These are phyloP conservation scores for Schizopygopsis pylzovi DNA, from an alignment of 2,797 vertebrate species.

Conservation along the genomic window DNA sequence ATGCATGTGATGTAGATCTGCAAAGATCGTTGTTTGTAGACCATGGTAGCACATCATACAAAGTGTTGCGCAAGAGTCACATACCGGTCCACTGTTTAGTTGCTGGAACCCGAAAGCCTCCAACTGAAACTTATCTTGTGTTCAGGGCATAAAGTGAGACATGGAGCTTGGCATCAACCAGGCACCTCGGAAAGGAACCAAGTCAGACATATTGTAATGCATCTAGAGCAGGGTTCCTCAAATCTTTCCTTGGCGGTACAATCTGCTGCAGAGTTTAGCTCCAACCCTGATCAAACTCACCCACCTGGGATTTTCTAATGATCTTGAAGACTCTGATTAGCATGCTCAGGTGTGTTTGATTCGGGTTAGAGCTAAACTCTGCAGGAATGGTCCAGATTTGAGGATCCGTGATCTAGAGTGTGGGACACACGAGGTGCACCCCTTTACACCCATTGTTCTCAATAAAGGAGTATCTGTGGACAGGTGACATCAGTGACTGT, in stretches of 20 bases:
- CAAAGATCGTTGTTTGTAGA: neutral
- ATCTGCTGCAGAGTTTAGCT: too few relatives aligned
- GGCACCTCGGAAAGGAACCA: conserved; percentile 64
- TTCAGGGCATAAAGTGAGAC: conserved; percentile 68
- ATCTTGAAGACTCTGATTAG: too few relatives aligned
- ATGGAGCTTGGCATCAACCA: conserved; percentile 67
- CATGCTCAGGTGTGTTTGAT: too few relatives aligned
- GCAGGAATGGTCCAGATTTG: too few relatives aligned
- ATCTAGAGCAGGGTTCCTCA: neutral
- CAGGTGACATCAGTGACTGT: too few relatives aligned
- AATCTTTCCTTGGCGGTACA: too few relatives aligned
- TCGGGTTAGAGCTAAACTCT: too few relatives aligned
- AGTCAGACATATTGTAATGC: neutral
- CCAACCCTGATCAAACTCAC: too few relatives aligned
- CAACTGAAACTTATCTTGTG: conserved; percentile 66
- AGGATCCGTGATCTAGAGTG: too few relatives aligned
- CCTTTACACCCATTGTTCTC: conserved; percentile 45
- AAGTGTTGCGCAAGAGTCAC: neutral
- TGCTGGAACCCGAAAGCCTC: conserved; percentile 75
- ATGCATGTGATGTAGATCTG: conserved; percentile 77
- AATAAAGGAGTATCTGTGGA: conserved; percentile 50
- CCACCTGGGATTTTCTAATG: too few relatives aligned
- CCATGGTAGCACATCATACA: neutral
- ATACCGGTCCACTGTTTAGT: conserved; percentile 59
- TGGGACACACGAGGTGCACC: neutral